These are phyloP conservation scores for Rhinolophus ferrumequinum DNA, from an alignment of 2,113 vertebrate species.

Conservation along the genomic window DNA sequence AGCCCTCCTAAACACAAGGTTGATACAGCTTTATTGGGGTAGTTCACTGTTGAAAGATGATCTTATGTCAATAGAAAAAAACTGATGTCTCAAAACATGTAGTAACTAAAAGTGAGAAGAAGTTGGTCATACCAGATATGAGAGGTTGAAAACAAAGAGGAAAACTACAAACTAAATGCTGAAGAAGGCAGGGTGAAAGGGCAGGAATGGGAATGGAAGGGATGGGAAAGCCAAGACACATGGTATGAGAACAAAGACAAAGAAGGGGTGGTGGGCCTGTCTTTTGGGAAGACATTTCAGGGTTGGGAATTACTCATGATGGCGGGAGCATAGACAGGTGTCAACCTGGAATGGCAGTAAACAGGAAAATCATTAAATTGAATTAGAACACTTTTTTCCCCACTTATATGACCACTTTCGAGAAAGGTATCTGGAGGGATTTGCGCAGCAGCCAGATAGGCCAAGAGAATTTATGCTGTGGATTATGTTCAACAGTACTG, in stretches of 20 bases:
- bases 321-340: neutral
- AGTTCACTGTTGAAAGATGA: neutral
- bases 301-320: neutral
- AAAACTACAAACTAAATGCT: neutral
- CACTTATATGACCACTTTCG: neutral
- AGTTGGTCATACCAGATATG: neutral
- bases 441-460: neutral
- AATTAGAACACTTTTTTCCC: neutral
- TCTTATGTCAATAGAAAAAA: neutral
- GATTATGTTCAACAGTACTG: neutral
- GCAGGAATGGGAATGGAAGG: too few species aligned
- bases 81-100: neutral
- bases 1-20: too few species aligned
- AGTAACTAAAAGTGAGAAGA: neutral
- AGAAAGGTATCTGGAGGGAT: neutral
- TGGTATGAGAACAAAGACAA: too few species aligned
- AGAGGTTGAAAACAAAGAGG: neutral
- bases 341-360: neutral
- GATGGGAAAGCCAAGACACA: neutral
- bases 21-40: too few species aligned
- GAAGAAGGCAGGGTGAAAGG: neutral
- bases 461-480: neutral
- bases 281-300: neutral
- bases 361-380: neutral
- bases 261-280: fast-evolving